Evolutionary conservation across 2,113 vertebrate genomes (phyloP).

Genomic region (Tichodroma muraria): DNA sequence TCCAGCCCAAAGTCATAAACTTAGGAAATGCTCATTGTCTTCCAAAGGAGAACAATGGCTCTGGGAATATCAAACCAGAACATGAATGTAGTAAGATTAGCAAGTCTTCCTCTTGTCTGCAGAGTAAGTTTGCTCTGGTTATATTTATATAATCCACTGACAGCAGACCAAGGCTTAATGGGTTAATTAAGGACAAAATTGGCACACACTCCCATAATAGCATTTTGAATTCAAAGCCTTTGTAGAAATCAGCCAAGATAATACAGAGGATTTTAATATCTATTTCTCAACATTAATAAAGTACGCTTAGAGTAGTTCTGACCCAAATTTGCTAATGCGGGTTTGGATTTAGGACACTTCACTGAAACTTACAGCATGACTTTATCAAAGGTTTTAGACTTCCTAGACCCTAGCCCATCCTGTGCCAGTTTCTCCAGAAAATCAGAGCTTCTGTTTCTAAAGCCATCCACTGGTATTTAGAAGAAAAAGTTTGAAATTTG

Average conservation of each 20-base stretch:
- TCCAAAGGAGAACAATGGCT: not conserved
- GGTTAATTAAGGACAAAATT: not conserved
- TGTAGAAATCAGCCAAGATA: not conserved
- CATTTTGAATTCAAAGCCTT: not conserved
- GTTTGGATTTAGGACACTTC: not conserved
- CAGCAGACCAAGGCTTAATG: not conserved
- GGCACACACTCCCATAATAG: not conserved
- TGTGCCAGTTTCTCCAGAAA: not conserved
- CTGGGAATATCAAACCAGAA: not conserved
- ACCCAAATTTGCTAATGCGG: constrained; percentile 1
- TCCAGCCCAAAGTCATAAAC: not conserved
- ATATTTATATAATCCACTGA: not conserved
- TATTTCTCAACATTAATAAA: not conserved
- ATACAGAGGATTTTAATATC: not conserved
- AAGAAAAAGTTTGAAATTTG: not conserved
- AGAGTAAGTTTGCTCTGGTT: not conserved
- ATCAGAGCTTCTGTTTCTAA: not conserved
- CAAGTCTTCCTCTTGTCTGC: not conserved
- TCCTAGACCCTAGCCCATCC: not conserved
- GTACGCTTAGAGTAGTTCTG: not conserved
- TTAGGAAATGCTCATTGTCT: not conserved
- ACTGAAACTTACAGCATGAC: not conserved
- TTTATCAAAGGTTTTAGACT: not conserved
- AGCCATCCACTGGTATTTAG: not conserved
- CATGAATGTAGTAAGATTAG: not conserved